Conservation (phyloP, 2,113 vertebrate species). For the Pterophyllum scalare region DNA sequence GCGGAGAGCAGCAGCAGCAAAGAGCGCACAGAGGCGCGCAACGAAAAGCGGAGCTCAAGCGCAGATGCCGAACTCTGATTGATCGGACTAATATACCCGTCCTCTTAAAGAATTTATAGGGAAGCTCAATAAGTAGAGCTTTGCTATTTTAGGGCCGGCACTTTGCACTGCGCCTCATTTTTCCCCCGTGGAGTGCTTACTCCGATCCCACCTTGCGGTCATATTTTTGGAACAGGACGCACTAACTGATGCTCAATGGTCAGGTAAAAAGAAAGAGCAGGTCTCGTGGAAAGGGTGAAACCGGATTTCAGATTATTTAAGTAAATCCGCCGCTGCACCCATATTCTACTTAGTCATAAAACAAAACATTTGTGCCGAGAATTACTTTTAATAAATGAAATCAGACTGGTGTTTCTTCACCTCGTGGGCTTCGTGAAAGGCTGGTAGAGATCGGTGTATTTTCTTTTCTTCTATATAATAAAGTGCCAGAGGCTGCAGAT, state of each 20-base stretch:
- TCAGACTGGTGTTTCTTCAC: not conserved
- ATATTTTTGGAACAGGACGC: slow-evolving; percentile 60
- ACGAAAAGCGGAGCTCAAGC: slow-evolving; percentile 64
- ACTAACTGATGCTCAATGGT: slow-evolving; percentile 55
- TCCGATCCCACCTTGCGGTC: slow-evolving; percentile 63
- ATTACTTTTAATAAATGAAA: not conserved
- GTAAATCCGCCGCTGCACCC: not conserved
- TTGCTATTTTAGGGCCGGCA: slow-evolving; percentile 25
- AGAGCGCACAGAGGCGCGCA: slow-evolving; percentile 57
- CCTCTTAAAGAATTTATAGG: slow-evolving; percentile 25
- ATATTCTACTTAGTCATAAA: not conserved
- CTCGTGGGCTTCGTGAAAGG: not conserved
- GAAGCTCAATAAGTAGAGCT: slow-evolving; percentile 33
- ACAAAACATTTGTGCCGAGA: not conserved
- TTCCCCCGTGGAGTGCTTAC: slow-evolving; percentile 26
- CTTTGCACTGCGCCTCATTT: slow-evolving; percentile 43
- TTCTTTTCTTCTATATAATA: not conserved
- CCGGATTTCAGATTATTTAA: not conserved
- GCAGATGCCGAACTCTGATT: slow-evolving; percentile 50
- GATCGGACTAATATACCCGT: slow-evolving; percentile 37
- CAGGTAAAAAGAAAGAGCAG: slow-evolving; percentile 64
- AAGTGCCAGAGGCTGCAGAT: not conserved
- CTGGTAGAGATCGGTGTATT: not conserved
- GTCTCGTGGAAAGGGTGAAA: not conserved
- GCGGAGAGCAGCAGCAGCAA: slow-evolving; percentile 58